Evolutionary conservation across 2,888 invertebrate species (phyloP), one percentile per base, ranked within the genome.

Genomic region (Nomada fabriciana): DNA sequence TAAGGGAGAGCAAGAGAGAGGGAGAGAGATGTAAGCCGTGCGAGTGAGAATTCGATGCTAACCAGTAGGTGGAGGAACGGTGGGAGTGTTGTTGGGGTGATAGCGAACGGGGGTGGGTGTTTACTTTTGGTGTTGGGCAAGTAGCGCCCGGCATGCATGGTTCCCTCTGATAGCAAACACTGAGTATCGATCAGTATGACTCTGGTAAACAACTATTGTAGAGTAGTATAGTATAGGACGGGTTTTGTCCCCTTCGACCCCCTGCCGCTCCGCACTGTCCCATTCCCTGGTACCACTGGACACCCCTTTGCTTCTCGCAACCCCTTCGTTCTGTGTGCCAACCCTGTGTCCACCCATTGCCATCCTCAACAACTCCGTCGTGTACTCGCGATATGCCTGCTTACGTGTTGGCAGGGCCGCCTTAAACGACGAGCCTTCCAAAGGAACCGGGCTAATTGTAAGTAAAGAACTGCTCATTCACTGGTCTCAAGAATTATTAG

Each of bases 201-300:
- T 93, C 91, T 91, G 92, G 93, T 93, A 93, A 94, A 93, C 93
- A 93, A 93, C 92, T 91, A 93, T 92, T 93, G 93, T 91, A 87
- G 90, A 91, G 90, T 91, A 91, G 91, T 90, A 91, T 90, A 90
- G 91, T 90, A 89, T 86, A 90, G 90, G 91, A 90, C 91, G 90
- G 91, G 90, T 89, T 90, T 83, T 86, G 85, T 89, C 86, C 89
- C 89, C 87, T 88, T 87, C 85, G 73, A 68, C 78, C 71, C 83
- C 83, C 69, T 72, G 59, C 80, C 73, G 64, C 70, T 68, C 80
- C 79, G 74, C 73, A 60, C 76, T 78, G 76, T 76, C 81, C 76
- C 87, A 71, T 79, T 72, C 77, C 78, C 73, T 47, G 80, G 67
- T 60, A 73, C 80, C 74, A 11, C 71, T 78, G 72, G 70, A 79